phyloP scores from a whole-genome alignment of 2,113 vertebrate species.

The Channa maculata region DNA sequence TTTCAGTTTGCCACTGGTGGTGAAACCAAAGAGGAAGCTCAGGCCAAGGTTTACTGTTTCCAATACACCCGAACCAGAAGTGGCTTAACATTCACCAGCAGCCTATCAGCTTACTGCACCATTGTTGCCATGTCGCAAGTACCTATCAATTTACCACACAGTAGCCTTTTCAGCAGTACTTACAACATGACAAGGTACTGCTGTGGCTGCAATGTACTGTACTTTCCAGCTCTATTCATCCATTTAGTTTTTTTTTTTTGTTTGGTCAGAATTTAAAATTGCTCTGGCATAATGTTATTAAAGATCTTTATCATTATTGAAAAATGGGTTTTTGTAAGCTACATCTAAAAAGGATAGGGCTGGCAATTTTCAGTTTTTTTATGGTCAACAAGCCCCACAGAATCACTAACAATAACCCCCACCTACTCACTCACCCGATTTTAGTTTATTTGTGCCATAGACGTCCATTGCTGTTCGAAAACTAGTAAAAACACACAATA shows the following conservation, averaged over 20 bases:
- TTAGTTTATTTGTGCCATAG: too few species aligned
- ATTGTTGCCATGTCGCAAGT: constrained; percentile 59
- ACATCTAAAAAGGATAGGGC: too few species aligned
- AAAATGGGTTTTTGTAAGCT: neutral
- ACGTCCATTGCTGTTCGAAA: too few species aligned
- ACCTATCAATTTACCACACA: constrained; percentile 39
- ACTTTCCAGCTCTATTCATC: neutral
- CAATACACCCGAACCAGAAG: constrained; percentile 55
- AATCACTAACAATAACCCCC: too few species aligned
- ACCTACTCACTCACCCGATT: too few species aligned
- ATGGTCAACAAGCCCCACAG: too few species aligned
- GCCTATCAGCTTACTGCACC: constrained; percentile 61
- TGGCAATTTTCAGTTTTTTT: too few species aligned
- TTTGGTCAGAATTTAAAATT: neutral
- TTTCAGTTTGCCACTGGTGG: constrained; percentile 52
- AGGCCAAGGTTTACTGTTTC: constrained; percentile 50
- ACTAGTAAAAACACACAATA: too few species aligned
- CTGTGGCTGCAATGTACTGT: neutral
- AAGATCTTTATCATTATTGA: neutral
- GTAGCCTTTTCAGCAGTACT: constrained; percentile 14
- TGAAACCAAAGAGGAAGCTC: constrained; percentile 69
- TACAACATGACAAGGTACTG: neutral
- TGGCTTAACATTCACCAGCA: constrained; percentile 52
- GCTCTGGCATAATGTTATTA: neutral
- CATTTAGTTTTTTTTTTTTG: neutral